Conservation (phyloP, 1,140 invertebrate genomes). For the Contarinia nasturtii region DNA sequence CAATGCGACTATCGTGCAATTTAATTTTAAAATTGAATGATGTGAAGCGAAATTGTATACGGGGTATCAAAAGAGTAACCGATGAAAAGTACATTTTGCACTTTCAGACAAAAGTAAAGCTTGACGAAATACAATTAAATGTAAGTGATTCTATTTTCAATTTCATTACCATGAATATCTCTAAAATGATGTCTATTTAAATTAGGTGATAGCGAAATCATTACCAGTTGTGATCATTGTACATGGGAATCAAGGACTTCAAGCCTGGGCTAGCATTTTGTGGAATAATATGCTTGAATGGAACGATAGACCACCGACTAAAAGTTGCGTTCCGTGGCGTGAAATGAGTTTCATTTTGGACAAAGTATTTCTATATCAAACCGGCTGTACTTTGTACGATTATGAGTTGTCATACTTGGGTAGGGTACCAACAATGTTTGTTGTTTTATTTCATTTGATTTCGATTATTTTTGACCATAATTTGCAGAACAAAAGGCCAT, state of each 20-base stretch:
- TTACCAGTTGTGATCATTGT: constrained; percentile 89
- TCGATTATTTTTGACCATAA: background rate
- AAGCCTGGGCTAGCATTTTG: constrained; percentile 83
- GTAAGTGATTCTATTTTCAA: too few species aligned
- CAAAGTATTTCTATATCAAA: constrained; percentile 64
- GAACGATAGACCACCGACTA: constrained; percentile 63
- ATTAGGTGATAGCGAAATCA: constrained; percentile 78
- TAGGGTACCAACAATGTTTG: too few species aligned
- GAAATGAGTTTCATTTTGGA: constrained; percentile 68
- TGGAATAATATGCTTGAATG: constrained; percentile 92
- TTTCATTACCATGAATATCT: too few species aligned
- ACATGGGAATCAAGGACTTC: constrained; percentile 86
- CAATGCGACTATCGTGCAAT: too few species aligned
- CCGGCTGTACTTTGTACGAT: constrained; percentile 53
- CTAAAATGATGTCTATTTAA: too few species aligned
- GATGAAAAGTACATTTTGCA: too few species aligned
- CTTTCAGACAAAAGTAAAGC: too few species aligned
- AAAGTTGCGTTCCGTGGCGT: constrained; percentile 66
- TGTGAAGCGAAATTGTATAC: too few species aligned
- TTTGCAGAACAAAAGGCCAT: background rate
- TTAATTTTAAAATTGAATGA: too few species aligned
- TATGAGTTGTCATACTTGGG: constrained; percentile 71
- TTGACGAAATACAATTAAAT: too few species aligned
- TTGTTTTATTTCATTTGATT: background rate
- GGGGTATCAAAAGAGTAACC: too few species aligned